Percentiles rank a stretch among this genome's conserved stretches.
Conservation (phyloP, 2,113 vertebrate genomes). For the Nerophis ophidion region DNA sequence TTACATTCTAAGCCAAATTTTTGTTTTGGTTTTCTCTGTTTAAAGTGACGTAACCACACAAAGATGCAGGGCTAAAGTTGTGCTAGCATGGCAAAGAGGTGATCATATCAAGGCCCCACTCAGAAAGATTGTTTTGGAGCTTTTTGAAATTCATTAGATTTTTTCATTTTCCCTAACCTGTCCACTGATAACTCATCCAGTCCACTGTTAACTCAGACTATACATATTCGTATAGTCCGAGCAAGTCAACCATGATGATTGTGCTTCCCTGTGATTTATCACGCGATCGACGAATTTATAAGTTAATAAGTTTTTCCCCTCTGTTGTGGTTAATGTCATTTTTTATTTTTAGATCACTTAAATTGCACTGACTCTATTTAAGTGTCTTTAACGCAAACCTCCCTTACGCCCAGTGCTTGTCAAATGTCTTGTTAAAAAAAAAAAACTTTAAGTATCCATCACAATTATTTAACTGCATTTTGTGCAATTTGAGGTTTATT, state of each 20-base stretch:
- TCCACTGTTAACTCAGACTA: neutral
- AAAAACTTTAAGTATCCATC: constrained; percentile 26
- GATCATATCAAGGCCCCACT: neutral
- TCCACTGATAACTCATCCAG: neutral
- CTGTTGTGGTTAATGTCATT: neutral
- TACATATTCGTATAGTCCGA: neutral
- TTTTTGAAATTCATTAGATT: too few relatives aligned
- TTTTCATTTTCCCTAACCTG: neutral
- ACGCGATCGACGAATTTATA: neutral
- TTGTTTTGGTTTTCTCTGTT: constrained; percentile 6
- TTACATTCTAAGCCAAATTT: constrained; percentile 12
- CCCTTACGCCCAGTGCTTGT: neutral
- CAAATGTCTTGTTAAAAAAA: constrained; percentile 8
- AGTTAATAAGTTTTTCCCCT: neutral
- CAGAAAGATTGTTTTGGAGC: neutral
- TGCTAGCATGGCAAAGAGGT: neutral
- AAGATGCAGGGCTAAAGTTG: constrained; percentile 1
- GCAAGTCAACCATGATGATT: neutral
- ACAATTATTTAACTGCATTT: constrained; percentile 12
- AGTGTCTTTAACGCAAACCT: constrained; percentile 21
- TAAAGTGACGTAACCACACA: neutral
- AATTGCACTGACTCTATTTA: constrained; percentile 58
- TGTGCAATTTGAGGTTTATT: constrained; percentile 48
- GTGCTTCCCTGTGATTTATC: neutral
- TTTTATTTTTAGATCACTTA: constrained; percentile 26